Conservation (phyloP, 2,113 vertebrate genomes). For the Etheostoma cragini region DNA sequence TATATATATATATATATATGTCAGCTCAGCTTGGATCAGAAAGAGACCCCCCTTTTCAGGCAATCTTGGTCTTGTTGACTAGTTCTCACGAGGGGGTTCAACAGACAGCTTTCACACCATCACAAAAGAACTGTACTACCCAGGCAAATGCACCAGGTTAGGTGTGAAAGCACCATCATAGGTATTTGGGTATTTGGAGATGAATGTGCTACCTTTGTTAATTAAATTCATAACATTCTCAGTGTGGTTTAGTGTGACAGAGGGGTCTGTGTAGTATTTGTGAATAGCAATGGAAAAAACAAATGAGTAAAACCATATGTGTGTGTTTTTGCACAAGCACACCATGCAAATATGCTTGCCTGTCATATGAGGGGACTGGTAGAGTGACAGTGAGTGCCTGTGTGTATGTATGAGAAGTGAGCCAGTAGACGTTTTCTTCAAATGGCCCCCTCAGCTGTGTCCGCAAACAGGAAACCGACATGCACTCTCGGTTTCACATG, state of each 20-base stretch:
- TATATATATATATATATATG: no score
- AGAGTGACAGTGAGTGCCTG: neutral
- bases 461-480: constrained; percentile 78
- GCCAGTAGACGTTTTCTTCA: constrained; percentile 59
- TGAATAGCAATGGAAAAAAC: constrained; percentile 1
- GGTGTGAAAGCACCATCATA: neutral
- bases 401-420: constrained; percentile 28
- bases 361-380: constrained; percentile 38
- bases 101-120: neutral
- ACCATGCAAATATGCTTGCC: constrained; percentile 25
- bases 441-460: constrained; percentile 67
- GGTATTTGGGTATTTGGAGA: neutral
- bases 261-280: neutral
- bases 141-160: neutral
- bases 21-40: no score
- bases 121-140: neutral
- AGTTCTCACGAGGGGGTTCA: constrained; percentile 8
- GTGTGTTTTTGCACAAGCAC: constrained; percentile 33
- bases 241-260: neutral
- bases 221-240: neutral
- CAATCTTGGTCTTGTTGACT: neutral
- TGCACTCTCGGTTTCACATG: constrained; percentile 70
- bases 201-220: neutral
- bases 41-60: neutral
- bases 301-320: constrained; percentile 21